Evolutionary conservation across 2,113 vertebrate genomes (phyloP), one percentile per base, ranked within the genome.

Genomic region (Amphiprion ocellaris): DNA sequence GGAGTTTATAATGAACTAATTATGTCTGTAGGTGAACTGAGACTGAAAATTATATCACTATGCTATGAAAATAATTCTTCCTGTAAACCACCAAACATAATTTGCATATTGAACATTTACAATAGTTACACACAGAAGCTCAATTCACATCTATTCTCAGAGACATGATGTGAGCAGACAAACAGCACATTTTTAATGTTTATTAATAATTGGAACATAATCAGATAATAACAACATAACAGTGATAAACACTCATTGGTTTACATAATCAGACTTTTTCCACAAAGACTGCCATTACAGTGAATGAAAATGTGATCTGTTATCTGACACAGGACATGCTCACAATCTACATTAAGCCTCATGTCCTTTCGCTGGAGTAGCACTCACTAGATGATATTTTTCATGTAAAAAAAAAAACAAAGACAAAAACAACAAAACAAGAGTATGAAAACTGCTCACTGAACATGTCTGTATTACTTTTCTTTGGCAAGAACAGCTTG

Each of bases 191-290:
- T 87, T 94, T 83, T 52, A 70, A 72, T 82, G 88, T 95, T 95
- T 94, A 94, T 94, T 95, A 94, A 91, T 94, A 92, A 92, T 81
- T 88, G 87, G 65, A 94, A 94, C 89, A 84, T 81, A 94, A 93
- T 86, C 88, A 92, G 90, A 89, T 91, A 86, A 88, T 89, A 80
- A 90, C 83, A 93, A 92, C 88, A 89, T 88, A 93, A 90, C 75
- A 86, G 87, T 86, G 83, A 89, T 90, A 87, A 30, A 90, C 92
- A 94, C 88, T 83, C 78, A 79, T 89, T 87, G 90, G 83, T 91
- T 91, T 91, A 92, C 79, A 91, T 83, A 86, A 90, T 88, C 65
- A 71, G 69, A 90, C 77, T 79, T 91, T 83, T 79, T 80, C 88
- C 87, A 93, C 90, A 89, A 92, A 87, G 87, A 87, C 88, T 88